Evolutionary conservation across 2,888 invertebrate genomes (phyloP), one percentile per base, ranked within the genome.

Genomic region (Hypselothyrea guttata): DNA sequence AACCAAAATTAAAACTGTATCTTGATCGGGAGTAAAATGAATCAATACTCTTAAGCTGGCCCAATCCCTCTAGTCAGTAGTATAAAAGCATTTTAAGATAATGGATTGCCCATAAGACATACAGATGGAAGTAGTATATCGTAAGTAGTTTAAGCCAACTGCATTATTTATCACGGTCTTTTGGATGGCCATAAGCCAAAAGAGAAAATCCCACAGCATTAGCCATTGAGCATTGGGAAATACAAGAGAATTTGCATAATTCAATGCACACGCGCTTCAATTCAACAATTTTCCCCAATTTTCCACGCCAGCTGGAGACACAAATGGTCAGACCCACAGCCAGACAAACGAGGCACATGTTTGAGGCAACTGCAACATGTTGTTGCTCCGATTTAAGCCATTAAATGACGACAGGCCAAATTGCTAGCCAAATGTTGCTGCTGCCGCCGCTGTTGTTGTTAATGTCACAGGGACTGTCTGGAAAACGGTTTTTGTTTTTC

Each of bases 181-280:
- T 27, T 40, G 4, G 18, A 22, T 0, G 7, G 2, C 40, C 1
- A 12, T 9, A 12, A 38, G 7, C 0, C n/a, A 27, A 40, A 27
- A 27, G n/a, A 0, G 5, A 27, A 44, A 45, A 64, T 18, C 15
- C 9, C 15, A 30, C 49, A 33, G 22, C 56, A 74, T n/a, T n/a
- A n/a, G n/a, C n/a, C n/a, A 52, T 52, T 64, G n/a, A n/a, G 37
- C 47, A 51, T 58, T 40, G 63, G 15, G 47, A 60, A 55, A 47
- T 30, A 46, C 34, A 59, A 22, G 22, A 22, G 22, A 22, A 22
- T 75, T 71, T 73, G 71, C 75, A 77, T 81, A 84, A 76, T 85
- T 83, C 75, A 79, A 73, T 67, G 72, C 77, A 77, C 81, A 84
- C 83, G 83, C 82, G 78, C 65, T 66, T 55, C 56, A 62, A 52